Percentiles rank a stretch among this genome's conserved stretches.
These are phyloP conservation scores for Strigamia crassipes DNA, from an alignment of 2,888 invertebrate species.

Conservation along the genomic window DNA sequence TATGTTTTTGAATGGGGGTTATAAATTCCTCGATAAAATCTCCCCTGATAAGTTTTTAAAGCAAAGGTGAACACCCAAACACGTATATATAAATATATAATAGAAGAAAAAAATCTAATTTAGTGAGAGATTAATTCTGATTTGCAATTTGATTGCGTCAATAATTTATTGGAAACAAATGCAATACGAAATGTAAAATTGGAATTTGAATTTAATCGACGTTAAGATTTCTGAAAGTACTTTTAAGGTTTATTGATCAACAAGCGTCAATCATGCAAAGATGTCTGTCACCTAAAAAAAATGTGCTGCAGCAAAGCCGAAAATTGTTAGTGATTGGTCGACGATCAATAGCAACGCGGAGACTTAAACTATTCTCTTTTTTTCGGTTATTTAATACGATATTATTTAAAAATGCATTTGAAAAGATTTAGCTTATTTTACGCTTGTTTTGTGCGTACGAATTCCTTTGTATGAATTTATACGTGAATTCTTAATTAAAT, in stretches of 20 bases:
- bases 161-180: neutral
- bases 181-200: neutral
- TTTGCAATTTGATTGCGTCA: neutral
- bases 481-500: neutral
- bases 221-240: neutral
- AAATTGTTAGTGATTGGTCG: slow-evolving; percentile 29
- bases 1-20: neutral
- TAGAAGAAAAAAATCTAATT: neutral
- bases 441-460: too few species aligned
- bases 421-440: neutral
- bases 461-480: neutral
- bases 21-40: neutral
- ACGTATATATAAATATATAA: too few species aligned
- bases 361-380: neutral
- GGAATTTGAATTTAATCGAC: neutral
- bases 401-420: neutral
- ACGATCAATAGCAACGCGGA: slow-evolving; percentile 6
- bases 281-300: slow-evolving; percentile 21
- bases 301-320: slow-evolving; percentile 13
- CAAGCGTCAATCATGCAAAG: slow-evolving; percentile 39
- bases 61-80: neutral
- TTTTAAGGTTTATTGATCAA: slow-evolving; percentile 33
- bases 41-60: neutral
- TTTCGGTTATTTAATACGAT: neutral
- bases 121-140: neutral